Conservation (phyloP, 2,888 invertebrate genomes). For the Crocallis elinguaria region DNA sequence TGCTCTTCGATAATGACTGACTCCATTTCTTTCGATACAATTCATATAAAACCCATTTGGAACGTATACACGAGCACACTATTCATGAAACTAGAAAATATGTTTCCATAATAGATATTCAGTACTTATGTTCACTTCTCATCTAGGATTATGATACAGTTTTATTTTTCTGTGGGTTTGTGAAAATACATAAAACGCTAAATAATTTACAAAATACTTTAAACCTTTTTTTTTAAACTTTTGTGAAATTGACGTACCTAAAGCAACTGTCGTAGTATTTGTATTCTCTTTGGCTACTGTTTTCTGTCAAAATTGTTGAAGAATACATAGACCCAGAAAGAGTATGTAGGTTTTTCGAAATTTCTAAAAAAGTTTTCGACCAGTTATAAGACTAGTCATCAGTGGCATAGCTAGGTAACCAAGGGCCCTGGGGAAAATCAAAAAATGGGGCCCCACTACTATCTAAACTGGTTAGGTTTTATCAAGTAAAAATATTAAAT, state of each 20-base stretch:
- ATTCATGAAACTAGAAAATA: conserved; percentile 12
- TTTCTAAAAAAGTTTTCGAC: background rate
- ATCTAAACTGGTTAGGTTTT: too few relatives aligned
- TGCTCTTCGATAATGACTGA: conserved; percentile 34
- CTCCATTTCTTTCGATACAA: conserved; percentile 33
- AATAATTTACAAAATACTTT: conserved; percentile 37
- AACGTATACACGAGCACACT: conserved; percentile 5
- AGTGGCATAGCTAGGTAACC: too few relatives aligned
- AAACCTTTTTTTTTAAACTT: conserved; percentile 33
- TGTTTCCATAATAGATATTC: background rate
- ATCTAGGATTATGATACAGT: background rate
- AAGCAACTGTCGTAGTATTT: too few relatives aligned
- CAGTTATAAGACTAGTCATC: background rate
- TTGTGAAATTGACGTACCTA: conserved; percentile 25
- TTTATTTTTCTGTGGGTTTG: background rate
- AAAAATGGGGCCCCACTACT: too few relatives aligned
- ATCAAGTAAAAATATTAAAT: too few relatives aligned
- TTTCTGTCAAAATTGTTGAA: background rate
- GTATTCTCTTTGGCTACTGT: too few relatives aligned
- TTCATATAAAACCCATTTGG: conserved; percentile 22
- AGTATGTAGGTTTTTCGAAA: background rate
- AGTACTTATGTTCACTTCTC: too few relatives aligned
- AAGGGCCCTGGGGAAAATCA: too few relatives aligned
- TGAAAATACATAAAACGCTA: conserved; percentile 16
- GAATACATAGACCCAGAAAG: too few relatives aligned